Evolutionary conservation across 92 coral and sea anemone species (phyloP).

Genomic region (Paragorgia papillata): DNA sequence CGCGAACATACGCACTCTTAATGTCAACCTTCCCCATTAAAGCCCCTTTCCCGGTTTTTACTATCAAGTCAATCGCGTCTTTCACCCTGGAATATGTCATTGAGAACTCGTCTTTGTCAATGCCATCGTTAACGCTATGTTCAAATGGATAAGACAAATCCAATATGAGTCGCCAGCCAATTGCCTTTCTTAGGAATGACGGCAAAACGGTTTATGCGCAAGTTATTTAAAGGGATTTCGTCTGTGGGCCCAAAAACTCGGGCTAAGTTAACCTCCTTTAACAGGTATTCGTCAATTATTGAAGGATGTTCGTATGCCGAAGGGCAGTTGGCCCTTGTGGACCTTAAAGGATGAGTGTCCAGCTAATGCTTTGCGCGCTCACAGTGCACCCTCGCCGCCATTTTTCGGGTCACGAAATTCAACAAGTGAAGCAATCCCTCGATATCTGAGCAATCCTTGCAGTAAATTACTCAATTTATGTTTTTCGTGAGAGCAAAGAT

Average conservation of each 20-base stretch:
- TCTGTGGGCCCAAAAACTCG: conserved; percentile 35
- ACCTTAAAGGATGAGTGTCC: too few species aligned
- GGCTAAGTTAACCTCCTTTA: not conserved
- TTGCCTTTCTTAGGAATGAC: conserved; percentile 41
- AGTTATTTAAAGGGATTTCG: conserved; percentile 23
- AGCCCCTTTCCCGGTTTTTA: too few species aligned
- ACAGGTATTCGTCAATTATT: conserved; percentile 14
- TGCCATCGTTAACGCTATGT: conserved; percentile 14
- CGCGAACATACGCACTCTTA: conserved; percentile 54
- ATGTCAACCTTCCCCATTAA: conserved; percentile 56
- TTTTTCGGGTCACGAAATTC: too few species aligned
- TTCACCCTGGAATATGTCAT: not conserved
- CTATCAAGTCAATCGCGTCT: not conserved
- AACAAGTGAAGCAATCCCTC: too few species aligned
- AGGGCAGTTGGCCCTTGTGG: too few species aligned
- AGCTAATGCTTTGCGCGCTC: too few species aligned
- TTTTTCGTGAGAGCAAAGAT: too few species aligned
- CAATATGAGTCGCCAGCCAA: not conserved
- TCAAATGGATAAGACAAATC: not conserved
- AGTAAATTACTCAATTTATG: too few species aligned
- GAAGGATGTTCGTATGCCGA: too few species aligned
- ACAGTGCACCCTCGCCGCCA: too few species aligned
- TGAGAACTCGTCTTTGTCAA: not conserved
- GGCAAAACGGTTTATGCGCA: conserved; percentile 46
- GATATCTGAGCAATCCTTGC: too few species aligned